Conservation (phyloP, 1,140 invertebrate genomes). For the Drosophila takahashii region DNA sequence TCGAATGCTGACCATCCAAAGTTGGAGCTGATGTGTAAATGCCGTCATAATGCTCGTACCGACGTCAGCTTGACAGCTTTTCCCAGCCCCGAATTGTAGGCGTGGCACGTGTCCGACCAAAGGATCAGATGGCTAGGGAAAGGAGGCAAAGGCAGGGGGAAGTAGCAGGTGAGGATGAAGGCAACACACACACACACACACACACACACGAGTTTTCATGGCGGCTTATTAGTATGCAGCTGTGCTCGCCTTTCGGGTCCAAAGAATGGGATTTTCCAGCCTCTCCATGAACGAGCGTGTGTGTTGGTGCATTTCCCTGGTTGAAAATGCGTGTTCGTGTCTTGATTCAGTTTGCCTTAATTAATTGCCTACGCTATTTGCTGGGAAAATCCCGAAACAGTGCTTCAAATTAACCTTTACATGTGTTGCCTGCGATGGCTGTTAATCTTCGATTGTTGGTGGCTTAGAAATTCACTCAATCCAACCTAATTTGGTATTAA, state of each 20-base stretch:
- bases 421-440: conserved; percentile 6
- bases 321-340: conserved; percentile 57
- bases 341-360: conserved; percentile 72
- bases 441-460: conserved; percentile 19
- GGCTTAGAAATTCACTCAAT: conserved; percentile 4
- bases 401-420: conserved; percentile 45
- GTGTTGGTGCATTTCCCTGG: conserved; percentile 13
- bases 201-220: conserved; percentile 13
- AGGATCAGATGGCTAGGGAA: conserved; percentile 5
- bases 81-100: conserved; percentile 14
- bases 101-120: conserved; percentile 47
- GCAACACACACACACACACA: conserved; percentile 1
- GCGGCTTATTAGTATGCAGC: conserved; percentile 57
- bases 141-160: not conserved
- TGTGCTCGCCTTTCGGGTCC: conserved; percentile 34
- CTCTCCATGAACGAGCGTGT: not conserved
- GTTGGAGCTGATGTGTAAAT: conserved; percentile 67
- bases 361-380: conserved; percentile 59
- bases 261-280: conserved; percentile 15
- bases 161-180: not conserved
- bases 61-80: conserved; percentile 68
- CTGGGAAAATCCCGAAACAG: conserved; percentile 20
- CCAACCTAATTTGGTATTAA: too few relatives aligned
- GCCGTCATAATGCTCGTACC: conserved; percentile 78
- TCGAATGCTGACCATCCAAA: conserved; percentile 26